Evolutionary conservation across 1,140 invertebrate genomes (phyloP).

Genomic region (Mizuhopecten yessoensis): DNA sequence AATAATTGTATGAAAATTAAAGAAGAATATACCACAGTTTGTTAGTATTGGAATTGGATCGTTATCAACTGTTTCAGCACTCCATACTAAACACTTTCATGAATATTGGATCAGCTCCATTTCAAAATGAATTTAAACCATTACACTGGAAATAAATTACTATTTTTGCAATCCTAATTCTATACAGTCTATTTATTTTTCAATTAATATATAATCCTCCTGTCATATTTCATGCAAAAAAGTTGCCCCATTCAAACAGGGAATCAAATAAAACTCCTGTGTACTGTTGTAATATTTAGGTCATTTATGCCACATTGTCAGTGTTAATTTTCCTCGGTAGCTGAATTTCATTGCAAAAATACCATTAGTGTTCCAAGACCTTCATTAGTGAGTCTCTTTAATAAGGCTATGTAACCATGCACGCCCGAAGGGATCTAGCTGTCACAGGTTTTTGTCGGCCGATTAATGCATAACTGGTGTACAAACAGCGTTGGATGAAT

Average conservation of each 20-base stretch:
- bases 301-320: background rate
- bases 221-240: background rate
- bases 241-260: too few relatives aligned
- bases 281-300: background rate
- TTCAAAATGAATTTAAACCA: too few relatives aligned
- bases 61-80: too few relatives aligned
- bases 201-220: background rate
- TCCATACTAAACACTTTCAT: too few relatives aligned
- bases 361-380: background rate
- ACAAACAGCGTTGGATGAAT: background rate
- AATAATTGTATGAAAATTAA: too few relatives aligned
- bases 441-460: background rate
- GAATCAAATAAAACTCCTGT: background rate
- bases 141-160: background rate
- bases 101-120: too few relatives aligned
- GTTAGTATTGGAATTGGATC: too few relatives aligned
- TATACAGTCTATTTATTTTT: background rate
- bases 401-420: background rate
- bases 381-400: background rate
- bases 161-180: background rate
- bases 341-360: background rate
- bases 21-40: too few relatives aligned
- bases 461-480: background rate
- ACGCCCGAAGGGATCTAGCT: background rate
- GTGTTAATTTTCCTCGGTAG: background rate